A percentile compares a stretch with the other conserved stretches of the same genome.
Conservation (phyloP, 2,888 invertebrate species). For the Candidula unifasciata region DNA sequence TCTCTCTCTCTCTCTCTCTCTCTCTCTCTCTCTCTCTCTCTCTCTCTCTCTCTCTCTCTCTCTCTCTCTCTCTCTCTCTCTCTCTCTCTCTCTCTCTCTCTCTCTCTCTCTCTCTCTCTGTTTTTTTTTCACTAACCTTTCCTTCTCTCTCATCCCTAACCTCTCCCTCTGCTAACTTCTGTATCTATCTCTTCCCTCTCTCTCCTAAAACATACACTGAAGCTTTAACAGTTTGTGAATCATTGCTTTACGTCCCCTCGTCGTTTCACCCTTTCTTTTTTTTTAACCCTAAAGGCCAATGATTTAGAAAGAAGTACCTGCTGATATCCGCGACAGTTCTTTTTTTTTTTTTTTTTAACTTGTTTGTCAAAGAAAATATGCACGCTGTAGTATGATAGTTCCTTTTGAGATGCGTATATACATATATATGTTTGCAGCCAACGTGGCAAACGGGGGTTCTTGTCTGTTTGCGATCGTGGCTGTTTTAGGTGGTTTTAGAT, state of each 20-base stretch:
- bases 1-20: conserved; percentile 60
- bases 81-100: not conserved
- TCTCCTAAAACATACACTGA: not conserved
- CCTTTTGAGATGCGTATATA: no score
- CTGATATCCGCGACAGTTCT: no score
- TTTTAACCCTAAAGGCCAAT: no score
- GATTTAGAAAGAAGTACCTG: no score
- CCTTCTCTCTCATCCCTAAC: not conserved
- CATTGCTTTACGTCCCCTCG: not conserved
- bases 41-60: not conserved
- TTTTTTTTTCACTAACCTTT: not conserved
- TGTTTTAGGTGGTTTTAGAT: no score
- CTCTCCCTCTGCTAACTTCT: not conserved
- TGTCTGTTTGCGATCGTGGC: no score
- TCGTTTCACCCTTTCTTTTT: not conserved
- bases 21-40: not conserved
- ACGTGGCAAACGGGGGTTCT: no score
- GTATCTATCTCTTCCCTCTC: not conserved
- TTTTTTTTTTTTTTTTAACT: no score
- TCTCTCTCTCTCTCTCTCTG: not conserved
- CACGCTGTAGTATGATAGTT: no score
- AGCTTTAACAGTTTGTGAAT: not conserved
- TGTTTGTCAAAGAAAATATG: no score
- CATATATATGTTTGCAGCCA: no score
- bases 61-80: not conserved